Conservation (phyloP, 2,888 invertebrate species). For the Diarsia brunnea region DNA sequence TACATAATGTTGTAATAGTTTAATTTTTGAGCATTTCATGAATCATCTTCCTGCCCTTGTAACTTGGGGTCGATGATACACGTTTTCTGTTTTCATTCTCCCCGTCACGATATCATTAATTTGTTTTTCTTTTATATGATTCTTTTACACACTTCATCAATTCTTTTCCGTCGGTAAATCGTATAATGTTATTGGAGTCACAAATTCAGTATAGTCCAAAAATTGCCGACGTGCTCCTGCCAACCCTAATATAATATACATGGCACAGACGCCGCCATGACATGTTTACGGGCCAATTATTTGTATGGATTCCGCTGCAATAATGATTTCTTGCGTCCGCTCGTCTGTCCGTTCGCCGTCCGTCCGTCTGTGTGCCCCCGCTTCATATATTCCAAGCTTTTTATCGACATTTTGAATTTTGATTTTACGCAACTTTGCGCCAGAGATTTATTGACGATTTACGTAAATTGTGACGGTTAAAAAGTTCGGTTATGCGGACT, state of each 20-base stretch:
- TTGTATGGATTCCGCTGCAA: slow-evolving; percentile 90
- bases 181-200: background rate
- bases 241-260: slow-evolving; percentile 88
- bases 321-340: slow-evolving; percentile 89
- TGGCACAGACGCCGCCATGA: slow-evolving; percentile 90
- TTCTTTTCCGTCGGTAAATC: background rate
- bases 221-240: slow-evolving; percentile 27
- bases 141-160: background rate
- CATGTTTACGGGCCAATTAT: slow-evolving; percentile 91
- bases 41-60: no score
- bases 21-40: no score
- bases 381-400: slow-evolving; percentile 82
- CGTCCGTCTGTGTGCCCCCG: slow-evolving; percentile 66
- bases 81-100: background rate
- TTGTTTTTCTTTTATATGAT: background rate
- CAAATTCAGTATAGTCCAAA: background rate
- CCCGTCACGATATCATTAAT: background rate
- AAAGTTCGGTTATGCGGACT: slow-evolving; percentile 59
- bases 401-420: slow-evolving; percentile 83
- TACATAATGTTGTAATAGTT: no score
- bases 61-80: background rate
- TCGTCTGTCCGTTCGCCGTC: slow-evolving; percentile 74
- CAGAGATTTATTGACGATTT: slow-evolving; percentile 79
- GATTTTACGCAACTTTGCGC: slow-evolving; percentile 77
- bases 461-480: slow-evolving; percentile 65